These are phyloP conservation scores for Notodromas monacha DNA, from an alignment of 2,888 invertebrate species.

Conservation along the genomic window DNA sequence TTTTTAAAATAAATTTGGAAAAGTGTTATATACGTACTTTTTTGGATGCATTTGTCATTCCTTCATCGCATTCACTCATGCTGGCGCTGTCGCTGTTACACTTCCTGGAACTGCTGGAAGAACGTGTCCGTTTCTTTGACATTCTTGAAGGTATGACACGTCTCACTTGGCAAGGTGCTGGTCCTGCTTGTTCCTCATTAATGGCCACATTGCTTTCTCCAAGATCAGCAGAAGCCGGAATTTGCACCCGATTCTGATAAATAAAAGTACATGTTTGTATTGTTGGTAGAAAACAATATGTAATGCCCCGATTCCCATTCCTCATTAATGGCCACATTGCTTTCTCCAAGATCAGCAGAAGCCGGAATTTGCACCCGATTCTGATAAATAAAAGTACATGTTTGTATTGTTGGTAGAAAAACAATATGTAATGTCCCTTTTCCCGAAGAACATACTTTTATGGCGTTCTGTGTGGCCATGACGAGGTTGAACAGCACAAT, in stretches of 20 bases:
- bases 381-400: conserved; percentile 4
- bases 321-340: conserved; percentile 4
- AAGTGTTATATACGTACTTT: conserved; percentile 4
- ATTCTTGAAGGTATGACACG: conserved; percentile 4
- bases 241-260: conserved; percentile 4
- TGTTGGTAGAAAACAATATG: conserved; percentile 4
- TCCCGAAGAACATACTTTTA: conserved; percentile 4
- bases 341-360: conserved; percentile 4
- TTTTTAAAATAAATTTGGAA: conserved; percentile 4
- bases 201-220: conserved; percentile 4
- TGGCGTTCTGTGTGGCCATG: conserved; percentile 4
- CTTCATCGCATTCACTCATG: conserved; percentile 4
- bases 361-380: conserved; percentile 4
- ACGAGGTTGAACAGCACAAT: conserved; percentile 4
- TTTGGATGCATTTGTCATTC: conserved; percentile 4
- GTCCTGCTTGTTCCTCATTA: conserved; percentile 4
- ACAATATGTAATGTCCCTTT: conserved; percentile 4
- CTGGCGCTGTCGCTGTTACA: conserved; percentile 4
- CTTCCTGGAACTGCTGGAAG: conserved; percentile 4
- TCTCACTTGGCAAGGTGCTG: conserved; percentile 4
- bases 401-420: conserved; percentile 4
- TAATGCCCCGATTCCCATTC: conserved; percentile 1
- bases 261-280: conserved; percentile 4
- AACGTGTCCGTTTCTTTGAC: conserved; percentile 4
- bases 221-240: conserved; percentile 4